Evolutionary conservation across 2,797 vertebrate genomes (phyloP).

Genomic region (Neomorphus geoffroyi): DNA sequence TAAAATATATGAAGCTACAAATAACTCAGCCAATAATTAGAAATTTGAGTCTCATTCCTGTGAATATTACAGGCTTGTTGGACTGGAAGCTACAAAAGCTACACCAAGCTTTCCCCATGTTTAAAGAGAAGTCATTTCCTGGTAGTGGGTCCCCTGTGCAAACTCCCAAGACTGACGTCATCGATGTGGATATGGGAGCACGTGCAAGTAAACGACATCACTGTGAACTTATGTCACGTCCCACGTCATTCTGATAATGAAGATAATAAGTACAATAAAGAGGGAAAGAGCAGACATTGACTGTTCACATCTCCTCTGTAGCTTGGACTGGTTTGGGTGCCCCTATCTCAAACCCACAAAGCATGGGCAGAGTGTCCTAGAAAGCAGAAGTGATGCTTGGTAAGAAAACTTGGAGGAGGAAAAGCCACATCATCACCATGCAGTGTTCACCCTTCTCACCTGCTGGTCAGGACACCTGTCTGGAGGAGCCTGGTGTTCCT

Average conservation of each 20-base stretch:
- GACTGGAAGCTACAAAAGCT: slow-evolving; percentile 34
- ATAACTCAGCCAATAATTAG: slow-evolving; percentile 54
- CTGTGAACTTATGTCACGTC: not conserved
- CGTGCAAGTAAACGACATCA: slow-evolving; percentile 14
- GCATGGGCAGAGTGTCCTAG: not conserved
- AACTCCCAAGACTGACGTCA: slow-evolving; percentile 19
- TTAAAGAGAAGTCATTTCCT: slow-evolving; percentile 58
- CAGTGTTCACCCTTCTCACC: not conserved
- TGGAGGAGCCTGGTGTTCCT: not conserved
- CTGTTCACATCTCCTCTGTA: not conserved
- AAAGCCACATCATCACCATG: fast-evolving
- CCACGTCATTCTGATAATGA: not conserved
- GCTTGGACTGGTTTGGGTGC: not conserved
- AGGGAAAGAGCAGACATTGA: not conserved
- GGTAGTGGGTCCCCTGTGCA: slow-evolving; percentile 19
- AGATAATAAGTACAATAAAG: not conserved
- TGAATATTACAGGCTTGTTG: slow-evolving; percentile 38
- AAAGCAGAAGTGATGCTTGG: not conserved
- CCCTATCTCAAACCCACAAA: not conserved
- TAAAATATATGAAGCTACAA: slow-evolving; percentile 47
- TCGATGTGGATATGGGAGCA: not conserved
- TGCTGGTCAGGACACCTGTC: not conserved
- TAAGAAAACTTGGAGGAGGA: not conserved
- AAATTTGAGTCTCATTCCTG: slow-evolving; percentile 52
- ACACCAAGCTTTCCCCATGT: not conserved